Conservation (phyloP, 2,113 vertebrate genomes). For the Gymnogyps californianus region DNA sequence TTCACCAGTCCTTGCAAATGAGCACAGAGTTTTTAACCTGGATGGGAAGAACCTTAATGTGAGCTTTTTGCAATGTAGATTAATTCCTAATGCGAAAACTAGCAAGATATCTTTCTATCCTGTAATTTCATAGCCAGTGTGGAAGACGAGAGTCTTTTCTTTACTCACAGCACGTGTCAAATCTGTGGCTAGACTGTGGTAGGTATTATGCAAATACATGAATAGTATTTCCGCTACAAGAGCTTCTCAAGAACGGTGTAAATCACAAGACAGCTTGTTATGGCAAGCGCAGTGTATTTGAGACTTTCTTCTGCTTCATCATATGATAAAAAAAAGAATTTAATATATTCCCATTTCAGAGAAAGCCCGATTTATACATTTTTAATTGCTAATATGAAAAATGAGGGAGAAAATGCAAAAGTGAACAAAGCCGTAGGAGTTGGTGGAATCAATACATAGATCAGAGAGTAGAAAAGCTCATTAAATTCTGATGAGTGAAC, state of each 20-base stretch:
- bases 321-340: background rate
- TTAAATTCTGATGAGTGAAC: background rate
- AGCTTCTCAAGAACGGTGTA: background rate
- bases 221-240: background rate
- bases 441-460: background rate
- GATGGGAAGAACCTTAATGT: background rate
- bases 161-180: background rate
- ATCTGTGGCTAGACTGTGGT: background rate
- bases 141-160: background rate
- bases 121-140: background rate
- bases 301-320: background rate
- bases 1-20: background rate
- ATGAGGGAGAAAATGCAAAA: background rate
- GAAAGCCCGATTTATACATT: background rate
- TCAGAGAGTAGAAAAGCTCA: background rate
- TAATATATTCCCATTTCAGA: background rate
- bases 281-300: background rate
- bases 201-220: background rate
- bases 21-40: background rate
- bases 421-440: background rate
- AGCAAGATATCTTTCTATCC: background rate
- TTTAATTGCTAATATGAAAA: slow-evolving; percentile 10
- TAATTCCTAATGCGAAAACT: background rate
- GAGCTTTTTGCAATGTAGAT: background rate
- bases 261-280: background rate